Evolutionary conservation across 2,113 vertebrate genomes (phyloP).

Genomic region (Boleophthalmus pectinirostris): DNA sequence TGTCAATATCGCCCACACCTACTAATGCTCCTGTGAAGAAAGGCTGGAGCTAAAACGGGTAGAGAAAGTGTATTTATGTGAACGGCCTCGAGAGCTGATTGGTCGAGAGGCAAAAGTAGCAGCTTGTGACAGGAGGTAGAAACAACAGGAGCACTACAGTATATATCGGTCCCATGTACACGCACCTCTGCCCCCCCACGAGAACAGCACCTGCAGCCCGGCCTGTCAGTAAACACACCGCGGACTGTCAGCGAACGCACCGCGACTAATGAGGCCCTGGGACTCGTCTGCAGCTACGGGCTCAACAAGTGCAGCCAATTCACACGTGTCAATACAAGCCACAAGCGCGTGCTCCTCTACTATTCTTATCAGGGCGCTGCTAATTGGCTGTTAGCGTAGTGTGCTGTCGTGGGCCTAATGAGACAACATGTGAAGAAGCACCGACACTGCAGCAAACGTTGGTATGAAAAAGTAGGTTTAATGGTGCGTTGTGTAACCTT

Average conservation of each 20-base stretch:
- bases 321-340: conserved; percentile 7
- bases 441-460: not conserved
- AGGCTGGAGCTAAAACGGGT: no score
- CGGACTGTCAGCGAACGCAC: conserved; percentile 8
- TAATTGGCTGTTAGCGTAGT: not conserved
- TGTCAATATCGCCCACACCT: no score
- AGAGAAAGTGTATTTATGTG: not conserved
- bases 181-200: conserved; percentile 46
- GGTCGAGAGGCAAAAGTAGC: not conserved
- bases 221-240: conserved; percentile 18
- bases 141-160: not conserved
- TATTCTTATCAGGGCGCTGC: not conserved
- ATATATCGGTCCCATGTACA: conserved; percentile 53
- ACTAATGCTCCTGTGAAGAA: no score
- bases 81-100: not conserved
- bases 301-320: not conserved
- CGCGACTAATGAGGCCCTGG: conserved; percentile 37
- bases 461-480: not conserved
- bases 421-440: not conserved
- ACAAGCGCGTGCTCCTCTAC: not conserved
- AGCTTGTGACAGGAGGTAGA: not conserved
- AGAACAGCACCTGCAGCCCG: conserved; percentile 56
- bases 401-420: not conserved
- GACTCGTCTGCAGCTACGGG: not conserved
- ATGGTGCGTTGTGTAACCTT: not conserved